Base-by-base conservation (phyloP, 2,113 vertebrate genomes). In the Thinocorus orbignyianus region DNA sequence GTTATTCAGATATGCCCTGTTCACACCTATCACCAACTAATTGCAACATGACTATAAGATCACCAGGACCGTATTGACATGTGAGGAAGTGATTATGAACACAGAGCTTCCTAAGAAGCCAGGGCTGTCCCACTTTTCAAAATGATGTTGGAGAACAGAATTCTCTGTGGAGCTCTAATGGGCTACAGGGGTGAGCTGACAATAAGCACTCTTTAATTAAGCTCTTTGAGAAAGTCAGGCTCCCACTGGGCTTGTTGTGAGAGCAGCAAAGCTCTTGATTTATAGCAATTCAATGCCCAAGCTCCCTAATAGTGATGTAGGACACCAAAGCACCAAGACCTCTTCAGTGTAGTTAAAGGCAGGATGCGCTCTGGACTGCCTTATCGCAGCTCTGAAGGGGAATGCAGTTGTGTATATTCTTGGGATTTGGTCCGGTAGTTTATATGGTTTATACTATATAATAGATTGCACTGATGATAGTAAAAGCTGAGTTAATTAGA, bases 201-300 rank as follows among this genome's bases (percentile, higher is more conserved):
- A 97, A 94, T 95, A 89, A 91, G 77, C 65, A 93, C 93, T 93
- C 93, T 97, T 97, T 98, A 97, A 96, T 97, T 97, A 97, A 97
- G 88, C 77, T 97, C 93, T 96, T 96, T 97, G 95, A 95, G 89
- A 93, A 96, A 96, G 85, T 93, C 93, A 96, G 83, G 51, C 76
- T 96, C 94, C 92, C 92, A 86, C 85, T 72, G 92, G 94, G 94
- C 91, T 97, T 94, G 84, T 93, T 96, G 93, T 81, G 88, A 95
- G 94, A 93, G 74, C 86, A 92, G 95, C 81, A 93, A 92, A 96
- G 74, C 72, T 92, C 90, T 91, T 92, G 93, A 96, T 97, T 96
- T 94, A 97, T 90, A 96, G 92, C 84, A 91, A 84, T 96, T 95
- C 94, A 80, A 35, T 85, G 79, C 86, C 83, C 79, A 86, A 81